Percentiles rank a stretch among this genome's conserved stretches.
Conservation (phyloP, 2,888 invertebrate species). For the Caenorhabditis afra region DNA sequence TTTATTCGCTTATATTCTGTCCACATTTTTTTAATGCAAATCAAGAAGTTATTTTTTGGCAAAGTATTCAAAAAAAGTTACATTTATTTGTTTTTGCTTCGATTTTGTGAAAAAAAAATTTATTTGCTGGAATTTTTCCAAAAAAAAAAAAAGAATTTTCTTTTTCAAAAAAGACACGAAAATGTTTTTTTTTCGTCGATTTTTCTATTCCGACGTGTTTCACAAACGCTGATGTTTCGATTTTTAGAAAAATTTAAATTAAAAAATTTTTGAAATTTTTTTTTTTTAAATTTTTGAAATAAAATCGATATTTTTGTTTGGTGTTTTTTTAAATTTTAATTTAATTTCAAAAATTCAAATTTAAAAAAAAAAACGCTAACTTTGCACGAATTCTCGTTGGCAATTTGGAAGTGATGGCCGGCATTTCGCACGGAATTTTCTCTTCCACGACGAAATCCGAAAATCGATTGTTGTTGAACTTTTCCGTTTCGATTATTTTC, state of each 20-base stretch:
- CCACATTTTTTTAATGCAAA: too few relatives aligned
- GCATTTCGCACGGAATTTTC: slow-evolving; percentile 48
- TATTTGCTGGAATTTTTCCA: too few relatives aligned
- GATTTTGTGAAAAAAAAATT: too few relatives aligned
- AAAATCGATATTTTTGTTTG: slow-evolving; percentile 1
- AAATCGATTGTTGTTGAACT: not conserved
- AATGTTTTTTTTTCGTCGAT: too few relatives aligned
- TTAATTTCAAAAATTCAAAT: not conserved
- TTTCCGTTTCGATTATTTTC: slow-evolving; percentile 28
- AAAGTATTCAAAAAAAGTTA: too few relatives aligned
- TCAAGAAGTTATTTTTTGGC: too few relatives aligned
- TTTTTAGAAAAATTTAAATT: not conserved
- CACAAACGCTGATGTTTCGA: too few relatives aligned
- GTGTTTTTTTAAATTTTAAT: not conserved
- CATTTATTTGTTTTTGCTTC: too few relatives aligned
- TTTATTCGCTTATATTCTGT: too few relatives aligned
- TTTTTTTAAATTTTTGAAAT: not conserved
- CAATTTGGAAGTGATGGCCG: slow-evolving; percentile 32
- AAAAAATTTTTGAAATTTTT: slow-evolving; percentile 2
- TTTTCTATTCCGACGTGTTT: too few relatives aligned
- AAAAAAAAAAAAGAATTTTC: too few relatives aligned
- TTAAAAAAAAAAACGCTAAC: slow-evolving; percentile 4
- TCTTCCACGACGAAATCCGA: slow-evolving; percentile 9
- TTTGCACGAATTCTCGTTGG: slow-evolving; percentile 44
- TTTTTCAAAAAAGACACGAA: too few relatives aligned